These are phyloP conservation scores for Paedocypris micromegethes DNA, from an alignment of 2,797 vertebrate genomes.

Conservation along the genomic window DNA sequence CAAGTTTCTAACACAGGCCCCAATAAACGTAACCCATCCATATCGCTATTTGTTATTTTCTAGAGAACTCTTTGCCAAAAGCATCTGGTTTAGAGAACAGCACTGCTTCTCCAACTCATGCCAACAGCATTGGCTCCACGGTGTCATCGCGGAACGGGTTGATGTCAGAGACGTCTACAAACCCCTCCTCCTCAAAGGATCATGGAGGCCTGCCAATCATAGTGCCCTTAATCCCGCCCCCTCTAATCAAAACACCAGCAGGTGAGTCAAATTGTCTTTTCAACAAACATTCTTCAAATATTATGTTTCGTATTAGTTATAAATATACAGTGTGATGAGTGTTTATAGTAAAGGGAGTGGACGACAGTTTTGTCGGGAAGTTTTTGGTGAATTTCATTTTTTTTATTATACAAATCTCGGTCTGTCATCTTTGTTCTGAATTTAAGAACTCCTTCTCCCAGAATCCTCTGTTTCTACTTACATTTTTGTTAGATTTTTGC, in stretches of 20 bases:
- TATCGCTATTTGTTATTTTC: slow-evolving; percentile 50
- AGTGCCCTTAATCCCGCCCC: slow-evolving; percentile 93
- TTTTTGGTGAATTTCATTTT: too few species aligned
- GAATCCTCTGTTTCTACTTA: too few species aligned
- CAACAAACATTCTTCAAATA: too few species aligned
- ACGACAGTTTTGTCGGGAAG: too few species aligned
- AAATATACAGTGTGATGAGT: too few species aligned
- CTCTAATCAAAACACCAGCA: slow-evolving; percentile 95
- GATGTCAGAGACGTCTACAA: slow-evolving; percentile 58
- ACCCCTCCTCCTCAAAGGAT: slow-evolving; percentile 87
- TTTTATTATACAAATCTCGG: too few species aligned
- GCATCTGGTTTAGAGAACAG: slow-evolving; percentile 81
- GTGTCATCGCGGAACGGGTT: slow-evolving; percentile 87
- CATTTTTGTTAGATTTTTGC: too few species aligned
- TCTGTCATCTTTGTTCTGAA: too few species aligned
- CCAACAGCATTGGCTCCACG: slow-evolving; percentile 83
- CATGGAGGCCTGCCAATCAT: slow-evolving; percentile 92
- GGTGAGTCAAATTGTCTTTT: slow-evolving; percentile 66
- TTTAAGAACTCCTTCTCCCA: too few species aligned
- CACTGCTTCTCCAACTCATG: slow-evolving; percentile 83
- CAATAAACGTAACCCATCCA: background rate
- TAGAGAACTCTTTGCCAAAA: slow-evolving; percentile 99
- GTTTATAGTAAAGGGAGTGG: too few species aligned
- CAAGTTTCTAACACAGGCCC: too few species aligned
- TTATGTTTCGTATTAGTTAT: too few species aligned